Base-by-base conservation (phyloP, 2,113 vertebrate genomes). In the Oncorhynchus keta region DNA sequence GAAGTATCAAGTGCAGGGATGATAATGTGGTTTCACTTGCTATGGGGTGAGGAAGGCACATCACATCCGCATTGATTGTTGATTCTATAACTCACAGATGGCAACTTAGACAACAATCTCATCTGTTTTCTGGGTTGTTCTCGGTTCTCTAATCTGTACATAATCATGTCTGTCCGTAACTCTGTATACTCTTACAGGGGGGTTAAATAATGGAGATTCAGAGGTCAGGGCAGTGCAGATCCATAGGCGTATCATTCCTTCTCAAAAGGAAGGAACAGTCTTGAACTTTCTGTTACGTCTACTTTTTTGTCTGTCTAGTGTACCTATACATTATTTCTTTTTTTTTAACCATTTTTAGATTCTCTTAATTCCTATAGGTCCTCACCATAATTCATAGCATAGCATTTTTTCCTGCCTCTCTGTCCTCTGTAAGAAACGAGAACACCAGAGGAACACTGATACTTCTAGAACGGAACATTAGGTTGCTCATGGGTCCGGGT, bases 201-300 rank as follows among this genome's bases (percentile, higher is more conserved):
- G 84, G 89, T 91, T 90, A 88, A 85, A 86, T 89, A 73, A 84
- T 76, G 74, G 12, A 74, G 85, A 88, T 91, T 84, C 77, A 90
- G 81, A 86, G 86, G 83, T 86, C 84, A 66, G 73, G 48, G 78
- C 81, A 81, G 87, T 86, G 79, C 71, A 89, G 88, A 89, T 86
- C 88, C 82, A 62, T 69, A 86, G 76, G 85, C 68, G 87, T 76
- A 86, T 78, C 8, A 8, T 45, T 45, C 39, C 39, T 45, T 45
- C 39, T 45, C 39, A 11, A 45, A 45, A 45, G 35, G 35, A 39
- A 39, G 35, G 35, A 0, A 39, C 35, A 9, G 39, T 12, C 39
- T 45, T 45, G 2, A 45, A 45, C 39, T 11, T 45, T 45, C 39
- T 45, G 9, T 45, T 45, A 45, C 39, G 11, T 3, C 39, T 45